phyloP scores from a whole-genome alignment of 2,888 invertebrate genomes.

The Andrena flavipes region DNA sequence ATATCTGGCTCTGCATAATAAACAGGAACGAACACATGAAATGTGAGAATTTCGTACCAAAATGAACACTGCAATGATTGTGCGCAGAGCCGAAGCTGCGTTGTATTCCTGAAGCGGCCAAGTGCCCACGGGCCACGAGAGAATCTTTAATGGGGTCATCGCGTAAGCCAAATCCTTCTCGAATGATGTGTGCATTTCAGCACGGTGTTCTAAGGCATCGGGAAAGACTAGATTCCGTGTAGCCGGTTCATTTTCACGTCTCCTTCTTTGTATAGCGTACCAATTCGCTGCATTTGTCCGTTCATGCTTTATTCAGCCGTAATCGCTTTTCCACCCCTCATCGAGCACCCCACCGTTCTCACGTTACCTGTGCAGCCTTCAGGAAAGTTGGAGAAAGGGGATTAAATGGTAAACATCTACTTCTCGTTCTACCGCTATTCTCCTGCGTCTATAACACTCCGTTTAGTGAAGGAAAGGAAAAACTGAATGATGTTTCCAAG shows the following conservation, averaged over 20 bases:
- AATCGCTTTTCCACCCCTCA: background rate
- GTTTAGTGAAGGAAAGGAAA: background rate
- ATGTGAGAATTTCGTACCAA: background rate
- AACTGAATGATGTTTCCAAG: background rate
- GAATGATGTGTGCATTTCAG: background rate
- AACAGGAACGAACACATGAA: background rate
- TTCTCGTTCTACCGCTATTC: background rate
- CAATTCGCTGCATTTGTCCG: background rate
- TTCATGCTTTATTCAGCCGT: slow-evolving; percentile 23
- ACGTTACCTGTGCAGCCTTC: background rate
- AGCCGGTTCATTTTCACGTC: too few relatives aligned
- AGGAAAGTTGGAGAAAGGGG: background rate
- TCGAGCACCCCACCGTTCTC: background rate
- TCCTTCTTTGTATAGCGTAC: background rate
- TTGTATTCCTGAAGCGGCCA: slow-evolving; percentile 29
- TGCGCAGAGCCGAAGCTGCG: background rate
- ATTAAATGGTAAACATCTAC: background rate
- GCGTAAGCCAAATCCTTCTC: slow-evolving; percentile 24
- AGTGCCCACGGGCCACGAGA: slow-evolving; percentile 13
- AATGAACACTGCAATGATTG: background rate
- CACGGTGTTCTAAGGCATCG: background rate
- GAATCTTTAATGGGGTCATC: slow-evolving; percentile 6
- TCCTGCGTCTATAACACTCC: background rate
- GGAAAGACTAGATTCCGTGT: background rate
- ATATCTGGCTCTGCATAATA: too few relatives aligned